Conservation (phyloP, 2,113 vertebrate species). For the Rattus rattus region DNA sequence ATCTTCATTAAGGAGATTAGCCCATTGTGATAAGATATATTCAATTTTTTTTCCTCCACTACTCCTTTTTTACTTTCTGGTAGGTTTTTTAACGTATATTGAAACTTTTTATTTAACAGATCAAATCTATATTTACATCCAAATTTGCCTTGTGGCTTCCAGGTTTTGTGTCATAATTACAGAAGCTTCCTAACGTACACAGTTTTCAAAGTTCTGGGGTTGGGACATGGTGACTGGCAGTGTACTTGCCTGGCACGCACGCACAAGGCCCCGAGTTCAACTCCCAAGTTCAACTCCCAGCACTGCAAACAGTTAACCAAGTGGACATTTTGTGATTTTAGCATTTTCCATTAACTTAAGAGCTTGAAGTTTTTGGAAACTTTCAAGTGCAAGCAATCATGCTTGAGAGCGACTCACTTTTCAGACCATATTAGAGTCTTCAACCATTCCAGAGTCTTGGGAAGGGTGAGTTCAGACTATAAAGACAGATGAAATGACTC, state of each 20-base stretch:
- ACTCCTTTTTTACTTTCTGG: background rate
- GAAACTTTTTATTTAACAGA: background rate
- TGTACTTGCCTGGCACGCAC: background rate
- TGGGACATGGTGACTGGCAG: background rate
- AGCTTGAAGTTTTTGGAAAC: background rate
- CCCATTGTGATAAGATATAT: background rate
- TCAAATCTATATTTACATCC: background rate
- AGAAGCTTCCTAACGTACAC: background rate
- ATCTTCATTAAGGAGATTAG: constrained; percentile 21
- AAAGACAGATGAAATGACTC: background rate
- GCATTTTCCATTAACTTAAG: background rate
- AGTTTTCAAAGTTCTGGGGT: background rate
- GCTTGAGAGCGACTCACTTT: background rate
- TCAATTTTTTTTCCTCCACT: background rate
- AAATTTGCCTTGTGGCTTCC: background rate
- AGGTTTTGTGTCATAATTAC: constrained; percentile 19
- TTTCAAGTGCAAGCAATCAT: background rate
- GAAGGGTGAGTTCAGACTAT: background rate
- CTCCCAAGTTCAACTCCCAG: background rate
- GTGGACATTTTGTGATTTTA: background rate
- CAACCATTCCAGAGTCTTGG: background rate
- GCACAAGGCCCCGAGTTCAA: background rate
- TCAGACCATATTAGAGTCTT: background rate
- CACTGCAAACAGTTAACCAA: background rate
- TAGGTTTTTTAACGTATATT: background rate